phyloP scores from a whole-genome alignment of 1,140 invertebrate species.

The Bombus pascuorum region DNA sequence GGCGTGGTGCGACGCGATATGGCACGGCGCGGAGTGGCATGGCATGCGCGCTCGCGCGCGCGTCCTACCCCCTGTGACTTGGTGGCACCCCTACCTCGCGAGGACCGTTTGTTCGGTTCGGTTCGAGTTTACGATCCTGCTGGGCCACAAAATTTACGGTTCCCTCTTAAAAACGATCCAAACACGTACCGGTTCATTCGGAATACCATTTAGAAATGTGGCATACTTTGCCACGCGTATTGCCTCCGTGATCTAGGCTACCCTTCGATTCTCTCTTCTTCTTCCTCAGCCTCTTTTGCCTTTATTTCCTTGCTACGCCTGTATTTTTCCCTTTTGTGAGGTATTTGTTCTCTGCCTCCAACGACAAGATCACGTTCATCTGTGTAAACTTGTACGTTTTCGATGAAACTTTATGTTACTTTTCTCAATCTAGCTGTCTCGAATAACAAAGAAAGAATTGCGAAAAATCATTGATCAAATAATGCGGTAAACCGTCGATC shows the following conservation, averaged over 20 bases:
- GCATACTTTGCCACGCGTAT: constrained; percentile 42
- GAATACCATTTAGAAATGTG: background rate
- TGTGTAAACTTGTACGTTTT: background rate
- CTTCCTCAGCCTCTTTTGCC: too few species aligned
- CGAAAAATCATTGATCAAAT: too few species aligned
- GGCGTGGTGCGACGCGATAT: background rate
- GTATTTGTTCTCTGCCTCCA: background rate
- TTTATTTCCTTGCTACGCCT: background rate
- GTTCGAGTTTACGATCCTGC: constrained; percentile 51
- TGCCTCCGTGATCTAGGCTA: background rate
- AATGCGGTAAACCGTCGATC: too few species aligned
- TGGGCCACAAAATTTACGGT: constrained; percentile 64
- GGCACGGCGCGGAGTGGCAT: background rate
- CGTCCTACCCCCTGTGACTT: constrained; percentile 22
- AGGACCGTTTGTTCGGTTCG: constrained; percentile 50
- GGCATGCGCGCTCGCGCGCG: constrained; percentile 16
- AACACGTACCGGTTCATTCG: constrained; percentile 53
- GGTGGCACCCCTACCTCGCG: constrained; percentile 42
- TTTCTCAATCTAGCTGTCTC: too few species aligned
- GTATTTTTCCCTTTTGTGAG: background rate
- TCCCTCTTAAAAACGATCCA: constrained; percentile 57
- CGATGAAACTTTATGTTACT: accelerated
- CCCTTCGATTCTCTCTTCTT: background rate
- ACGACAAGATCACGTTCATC: background rate
- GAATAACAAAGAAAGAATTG: too few species aligned